A percentile compares a stretch with the other conserved stretches of the same genome.
phyloP scores from a whole-genome alignment of 2,888 invertebrate genomes.

The Periphyllus acericola region DNA sequence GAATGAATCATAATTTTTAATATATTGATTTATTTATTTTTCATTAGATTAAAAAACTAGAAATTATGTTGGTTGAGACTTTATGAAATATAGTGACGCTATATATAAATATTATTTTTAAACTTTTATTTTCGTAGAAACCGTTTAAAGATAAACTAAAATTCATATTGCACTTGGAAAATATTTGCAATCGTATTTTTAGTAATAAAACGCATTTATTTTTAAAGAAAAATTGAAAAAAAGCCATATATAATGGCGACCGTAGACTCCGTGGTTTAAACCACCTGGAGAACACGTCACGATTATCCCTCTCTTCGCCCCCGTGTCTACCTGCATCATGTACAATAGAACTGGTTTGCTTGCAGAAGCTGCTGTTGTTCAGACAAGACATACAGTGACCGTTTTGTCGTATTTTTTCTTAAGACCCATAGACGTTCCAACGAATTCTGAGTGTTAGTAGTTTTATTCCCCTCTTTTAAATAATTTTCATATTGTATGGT shows the following conservation, averaged over 20 bases:
- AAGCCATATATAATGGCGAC: neutral
- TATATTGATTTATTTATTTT: neutral
- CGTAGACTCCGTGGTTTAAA: constrained; percentile 24
- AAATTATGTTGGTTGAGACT: too few species aligned
- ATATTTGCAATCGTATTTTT: neutral
- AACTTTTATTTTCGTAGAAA: too few species aligned
- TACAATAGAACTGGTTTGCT: constrained; percentile 55
- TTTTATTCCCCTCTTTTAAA: constrained; percentile 1
- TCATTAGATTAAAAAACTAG: neutral
- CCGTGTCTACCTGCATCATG: neutral
- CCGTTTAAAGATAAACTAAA: neutral
- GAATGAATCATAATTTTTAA: neutral
- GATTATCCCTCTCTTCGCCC: constrained; percentile 25
- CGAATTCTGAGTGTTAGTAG: neutral
- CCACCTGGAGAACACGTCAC: constrained; percentile 59
- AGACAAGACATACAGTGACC: constrained; percentile 40
- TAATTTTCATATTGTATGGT: neutral
- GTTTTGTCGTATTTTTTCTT: constrained; percentile 54
- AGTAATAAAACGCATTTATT: constrained; percentile 6
- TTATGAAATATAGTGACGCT: too few species aligned
- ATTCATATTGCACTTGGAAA: neutral
- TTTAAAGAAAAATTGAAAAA: neutral
- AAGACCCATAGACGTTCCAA: neutral
- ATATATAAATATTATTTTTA: neutral
- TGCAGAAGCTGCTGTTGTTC: constrained; percentile 44